A percentile compares a stretch with the other conserved stretches of the same genome.
Conservation (phyloP, 2,113 vertebrate genomes). For the Indicator indicator region DNA sequence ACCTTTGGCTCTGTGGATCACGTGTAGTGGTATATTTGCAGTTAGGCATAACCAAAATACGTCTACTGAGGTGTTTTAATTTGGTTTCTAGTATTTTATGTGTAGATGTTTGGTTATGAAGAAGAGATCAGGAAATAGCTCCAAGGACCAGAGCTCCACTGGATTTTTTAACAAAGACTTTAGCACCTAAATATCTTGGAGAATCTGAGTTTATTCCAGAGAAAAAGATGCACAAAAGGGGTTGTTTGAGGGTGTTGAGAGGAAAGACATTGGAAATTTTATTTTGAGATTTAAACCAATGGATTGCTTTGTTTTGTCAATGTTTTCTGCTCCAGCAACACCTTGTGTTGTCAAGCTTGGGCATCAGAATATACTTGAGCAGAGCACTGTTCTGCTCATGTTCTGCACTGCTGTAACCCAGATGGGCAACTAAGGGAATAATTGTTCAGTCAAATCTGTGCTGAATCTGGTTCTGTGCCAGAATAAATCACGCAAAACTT, state of each 20-base stretch:
- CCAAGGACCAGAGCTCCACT: background rate
- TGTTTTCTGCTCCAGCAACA: background rate
- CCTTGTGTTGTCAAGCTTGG: background rate
- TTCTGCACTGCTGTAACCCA: background rate
- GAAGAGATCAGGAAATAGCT: background rate
- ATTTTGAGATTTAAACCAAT: background rate
- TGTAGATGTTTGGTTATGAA: background rate
- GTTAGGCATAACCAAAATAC: background rate
- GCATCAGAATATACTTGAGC: background rate
- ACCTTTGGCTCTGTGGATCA: background rate
- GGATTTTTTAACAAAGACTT: background rate
- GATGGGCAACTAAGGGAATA: background rate
- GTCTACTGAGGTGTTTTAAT: background rate
- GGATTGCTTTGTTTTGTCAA: background rate
- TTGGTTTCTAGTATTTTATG: background rate
- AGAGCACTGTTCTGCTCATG: background rate
- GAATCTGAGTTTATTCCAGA: background rate
- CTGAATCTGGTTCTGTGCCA: background rate
- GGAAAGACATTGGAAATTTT: background rate
- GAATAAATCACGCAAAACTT: background rate
- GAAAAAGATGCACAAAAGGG: background rate
- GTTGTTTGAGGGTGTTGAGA: background rate
- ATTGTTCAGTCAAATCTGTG: background rate
- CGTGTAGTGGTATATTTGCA: background rate
- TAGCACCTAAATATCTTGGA: background rate